Percentiles rank a stretch among this genome's conserved stretches.
Evolutionary conservation across 2,888 invertebrate species (phyloP).

Genomic region (Sesia apiformis): DNA sequence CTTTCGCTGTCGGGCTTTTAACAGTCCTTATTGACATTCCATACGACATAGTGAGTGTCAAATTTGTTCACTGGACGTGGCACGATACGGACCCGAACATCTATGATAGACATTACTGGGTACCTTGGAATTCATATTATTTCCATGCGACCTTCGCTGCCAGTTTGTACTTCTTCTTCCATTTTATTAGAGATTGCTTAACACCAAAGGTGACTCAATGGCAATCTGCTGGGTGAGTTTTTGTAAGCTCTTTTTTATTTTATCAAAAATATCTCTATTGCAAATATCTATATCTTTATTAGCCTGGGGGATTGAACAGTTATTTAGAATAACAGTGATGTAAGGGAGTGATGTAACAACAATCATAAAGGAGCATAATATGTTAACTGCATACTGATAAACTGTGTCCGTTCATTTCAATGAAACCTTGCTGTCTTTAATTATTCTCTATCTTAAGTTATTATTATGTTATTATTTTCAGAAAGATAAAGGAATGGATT

Average conservation of each 20-base stretch:
- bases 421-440: too few species aligned
- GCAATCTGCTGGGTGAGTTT: conserved; percentile 68
- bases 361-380: too few species aligned
- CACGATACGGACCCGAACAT: conserved; percentile 84
- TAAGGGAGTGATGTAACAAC: too few species aligned
- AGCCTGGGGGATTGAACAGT: too few species aligned
- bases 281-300: too few species aligned
- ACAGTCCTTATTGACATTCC: conserved; percentile 85
- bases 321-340: too few species aligned
- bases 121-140: conserved; percentile 89
- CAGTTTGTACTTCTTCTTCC: conserved; percentile 81
- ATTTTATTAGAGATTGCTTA: conserved; percentile 69
- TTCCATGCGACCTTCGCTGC: conserved; percentile 86
- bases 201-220: conserved; percentile 71
- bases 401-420: too few species aligned
- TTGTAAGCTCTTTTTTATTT: not conserved
- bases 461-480: conserved; percentile 13
- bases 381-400: too few species aligned
- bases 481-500: conserved; percentile 36
- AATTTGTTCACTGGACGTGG: conserved; percentile 90
- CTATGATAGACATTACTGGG: conserved; percentile 84
- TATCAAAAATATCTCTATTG: too few species aligned
- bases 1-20: conserved; percentile 80
- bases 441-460: too few species aligned
- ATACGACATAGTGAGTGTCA: conserved; percentile 85